Base-by-base conservation (phyloP, 2,888 invertebrate genomes). In the Phragmatobia fuliginosa region DNA sequence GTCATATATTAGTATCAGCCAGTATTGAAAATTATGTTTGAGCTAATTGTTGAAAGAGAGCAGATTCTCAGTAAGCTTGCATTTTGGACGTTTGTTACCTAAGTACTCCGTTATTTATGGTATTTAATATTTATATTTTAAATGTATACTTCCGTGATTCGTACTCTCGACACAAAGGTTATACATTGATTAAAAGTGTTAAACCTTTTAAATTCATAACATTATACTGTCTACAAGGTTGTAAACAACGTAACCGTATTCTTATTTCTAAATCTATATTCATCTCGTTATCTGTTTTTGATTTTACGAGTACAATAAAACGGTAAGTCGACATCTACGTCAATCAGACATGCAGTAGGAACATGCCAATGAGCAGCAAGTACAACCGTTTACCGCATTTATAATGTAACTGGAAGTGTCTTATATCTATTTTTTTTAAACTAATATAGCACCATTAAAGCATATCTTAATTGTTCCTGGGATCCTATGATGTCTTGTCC, bases 241-340 rank as follows among this genome's bases (percentile, higher is more conserved):
- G 74, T 75, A 76, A 76, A 77, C 81, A 79, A 76, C 79, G 84
- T 83, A 78, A 73, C 73, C 64, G 75, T 79, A 74, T 78, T 77
- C 76, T n/a, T n/a, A n/a, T n/a, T n/a, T n/a, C 72, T 73, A 74
- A 83, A 85, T 87, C 84, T 84, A 85, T 83, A 89, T 88, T 86
- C 86, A 83, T 85, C 81, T 84, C 62, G 80, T 77, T 77, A 75
- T 80, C 79, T 79, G 83, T 84, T 84, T 78, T 78, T 80, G 49
- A 83, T 83, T 91, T 92, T 90, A 92, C 88, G 89, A 89, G 84
- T 72, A 78, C 80, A 81, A 90, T 92, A 92, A 92, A 92, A 88
- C 83, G 74, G 80, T 83, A 80, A 85, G 86, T 83, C 83, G 88
- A 87, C 90, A 85, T 80, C 81, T 82, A 70, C 78, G 85, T 85